Evolutionary conservation across 2,888 invertebrate genomes (phyloP).

Genomic region (Encarsia formosa): DNA sequence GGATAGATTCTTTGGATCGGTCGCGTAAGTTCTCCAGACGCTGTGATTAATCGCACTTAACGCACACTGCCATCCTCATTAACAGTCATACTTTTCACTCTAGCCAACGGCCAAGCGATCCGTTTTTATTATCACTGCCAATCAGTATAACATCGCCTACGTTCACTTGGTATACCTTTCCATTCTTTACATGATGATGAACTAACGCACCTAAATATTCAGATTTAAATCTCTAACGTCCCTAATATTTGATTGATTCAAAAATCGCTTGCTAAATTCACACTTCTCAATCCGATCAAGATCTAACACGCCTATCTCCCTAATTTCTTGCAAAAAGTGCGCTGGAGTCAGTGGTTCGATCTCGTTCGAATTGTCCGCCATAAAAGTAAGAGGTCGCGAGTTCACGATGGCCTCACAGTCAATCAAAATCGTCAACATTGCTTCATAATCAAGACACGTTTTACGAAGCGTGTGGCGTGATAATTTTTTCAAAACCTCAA

Average conservation of each 20-base stretch:
- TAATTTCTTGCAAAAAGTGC: slow-evolving; percentile 27
- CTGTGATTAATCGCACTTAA: background rate
- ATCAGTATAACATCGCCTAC: slow-evolving; percentile 26
- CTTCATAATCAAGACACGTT: slow-evolving; percentile 32
- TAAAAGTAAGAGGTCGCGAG: slow-evolving; percentile 38
- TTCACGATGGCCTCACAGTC: slow-evolving; percentile 42
- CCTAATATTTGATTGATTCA: slow-evolving; percentile 16
- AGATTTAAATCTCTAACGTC: slow-evolving; percentile 20
- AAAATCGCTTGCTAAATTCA: slow-evolving; percentile 10
- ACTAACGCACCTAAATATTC: slow-evolving; percentile 20
- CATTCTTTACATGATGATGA: background rate
- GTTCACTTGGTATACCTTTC: background rate
- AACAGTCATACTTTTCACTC: background rate
- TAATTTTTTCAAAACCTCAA: slow-evolving; percentile 43
- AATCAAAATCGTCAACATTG: slow-evolving; percentile 34
- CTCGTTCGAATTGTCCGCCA: slow-evolving; percentile 14
- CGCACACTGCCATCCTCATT: slow-evolving; percentile 6
- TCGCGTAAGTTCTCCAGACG: too few relatives aligned
- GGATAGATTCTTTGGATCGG: too few relatives aligned
- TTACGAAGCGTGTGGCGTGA: slow-evolving; percentile 40
- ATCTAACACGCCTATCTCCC: slow-evolving; percentile 15
- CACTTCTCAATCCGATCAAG: slow-evolving; percentile 13
- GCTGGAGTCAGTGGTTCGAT: slow-evolving; percentile 22
- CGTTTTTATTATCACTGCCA: slow-evolving; percentile 22
- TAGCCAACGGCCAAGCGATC: slow-evolving; percentile 2